Conservation (phyloP, 2,113 vertebrate species). For the Cavia porcellus region DNA sequence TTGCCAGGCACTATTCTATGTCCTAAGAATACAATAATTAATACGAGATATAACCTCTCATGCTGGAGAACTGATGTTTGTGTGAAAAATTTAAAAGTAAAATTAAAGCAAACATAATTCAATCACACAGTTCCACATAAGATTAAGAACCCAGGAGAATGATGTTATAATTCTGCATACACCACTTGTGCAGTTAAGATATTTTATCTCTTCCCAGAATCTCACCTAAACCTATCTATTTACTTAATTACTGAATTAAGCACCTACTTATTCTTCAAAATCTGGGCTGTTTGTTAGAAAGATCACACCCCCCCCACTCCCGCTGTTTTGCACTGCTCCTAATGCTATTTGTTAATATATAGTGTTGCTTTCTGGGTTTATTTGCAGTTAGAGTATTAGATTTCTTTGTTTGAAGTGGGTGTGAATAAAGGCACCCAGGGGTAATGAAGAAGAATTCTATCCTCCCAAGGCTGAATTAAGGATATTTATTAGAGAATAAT, state of each 20-base stretch:
- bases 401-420: neutral
- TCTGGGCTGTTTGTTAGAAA: neutral
- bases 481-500: neutral
- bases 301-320: neutral
- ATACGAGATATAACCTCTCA: neutral
- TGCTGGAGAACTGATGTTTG: neutral
- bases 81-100: slow-evolving; percentile 27
- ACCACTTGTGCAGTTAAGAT: neutral
- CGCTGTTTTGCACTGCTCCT: neutral
- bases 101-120: slow-evolving; percentile 43
- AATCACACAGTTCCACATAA: neutral
- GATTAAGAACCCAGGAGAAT: slow-evolving; percentile 20
- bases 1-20: neutral
- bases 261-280: neutral
- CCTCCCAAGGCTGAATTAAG: neutral
- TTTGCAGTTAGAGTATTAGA: neutral
- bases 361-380: neutral
- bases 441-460: neutral
- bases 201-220: neutral
- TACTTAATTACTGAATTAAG: neutral
- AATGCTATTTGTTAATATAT: neutral
- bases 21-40: neutral
- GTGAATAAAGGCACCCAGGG: fast-evolving
- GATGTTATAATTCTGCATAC: neutral
- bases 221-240: neutral